Evolutionary conservation across 2,888 invertebrate species (phyloP), one percentile per base, ranked within the genome.

Genomic region (Hypolimnas misippus): DNA sequence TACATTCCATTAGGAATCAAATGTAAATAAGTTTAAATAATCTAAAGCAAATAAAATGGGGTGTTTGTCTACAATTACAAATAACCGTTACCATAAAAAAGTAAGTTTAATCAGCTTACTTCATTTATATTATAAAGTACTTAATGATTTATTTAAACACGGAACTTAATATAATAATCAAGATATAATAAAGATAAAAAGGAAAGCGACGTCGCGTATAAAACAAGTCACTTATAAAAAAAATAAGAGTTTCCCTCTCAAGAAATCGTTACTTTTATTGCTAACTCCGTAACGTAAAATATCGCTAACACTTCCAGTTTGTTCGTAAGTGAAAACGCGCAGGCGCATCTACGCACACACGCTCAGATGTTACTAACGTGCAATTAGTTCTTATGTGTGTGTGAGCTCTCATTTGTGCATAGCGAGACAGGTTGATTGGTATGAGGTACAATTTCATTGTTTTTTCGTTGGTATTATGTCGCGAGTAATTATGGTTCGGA

Each of bases 391-490:
- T 38, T 7, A 35, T 62, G 66, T 66, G 67, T 68, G 68, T 49
- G 65, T 60, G 33, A 65, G 62, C 68, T 71, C 70, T 69, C 69
- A 57, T 70, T 67, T 70, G 61, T 68, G 68, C 68, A 67, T 63
- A 63, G 62, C 59, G 57, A 51, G 58, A 58, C 66, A 64, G 46
- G 63, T 69, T 63, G 66, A 67, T 67, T 62, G 56, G 62, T 61
- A 19, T 56, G 46, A 25, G 49, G 50, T 57, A 63, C 49, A 50
- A 65, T 59, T 70, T 53, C 62, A 63, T 63, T 62, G 64, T 69
- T 69, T 65, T 62, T 29, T 49, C 29, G 58, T 54, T 56, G 50
- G 42, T 50, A 53, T 61, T 52, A 60, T 51, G 55, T 52, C 49
- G 58, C 51, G 33, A 31, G 51, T 44, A 46, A 62, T 62, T 66